Conservation (phyloP, 2,797 vertebrate species). For the Tiaroga cobitis region DNA sequence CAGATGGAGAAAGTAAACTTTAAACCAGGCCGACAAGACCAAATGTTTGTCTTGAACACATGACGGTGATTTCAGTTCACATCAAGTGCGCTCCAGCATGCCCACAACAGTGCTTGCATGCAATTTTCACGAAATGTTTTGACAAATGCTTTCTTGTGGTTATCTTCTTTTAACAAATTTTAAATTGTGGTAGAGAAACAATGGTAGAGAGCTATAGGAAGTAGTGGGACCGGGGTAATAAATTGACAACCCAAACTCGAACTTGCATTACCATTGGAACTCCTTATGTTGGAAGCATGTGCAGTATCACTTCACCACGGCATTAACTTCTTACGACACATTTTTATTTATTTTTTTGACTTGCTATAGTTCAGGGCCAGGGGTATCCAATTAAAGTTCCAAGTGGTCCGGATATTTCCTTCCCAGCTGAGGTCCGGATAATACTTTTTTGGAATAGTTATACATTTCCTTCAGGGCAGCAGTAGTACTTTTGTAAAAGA, state of each 20-base stretch:
- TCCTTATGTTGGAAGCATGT: neutral
- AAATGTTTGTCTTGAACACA: slow-evolving; percentile 72
- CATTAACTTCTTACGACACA: neutral
- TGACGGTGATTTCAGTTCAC: slow-evolving; percentile 70
- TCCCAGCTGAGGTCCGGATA: no score
- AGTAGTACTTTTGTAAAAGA: no score
- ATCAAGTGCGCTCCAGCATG: slow-evolving; percentile 68
- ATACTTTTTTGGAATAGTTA: neutral
- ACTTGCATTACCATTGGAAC: neutral
- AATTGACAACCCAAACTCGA: neutral
- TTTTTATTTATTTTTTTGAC: neutral
- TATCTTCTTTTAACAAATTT: neutral
- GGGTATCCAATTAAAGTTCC: no score
- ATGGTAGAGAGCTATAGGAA: neutral
- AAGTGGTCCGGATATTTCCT: no score
- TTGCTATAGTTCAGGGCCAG: no score
- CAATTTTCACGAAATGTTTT: slow-evolving; percentile 2
- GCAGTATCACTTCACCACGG: neutral
- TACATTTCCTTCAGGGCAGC: neutral
- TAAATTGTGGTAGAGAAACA: no score
- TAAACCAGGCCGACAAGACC: slow-evolving; percentile 72
- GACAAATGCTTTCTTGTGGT: neutral
- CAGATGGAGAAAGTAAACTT: slow-evolving; percentile 76
- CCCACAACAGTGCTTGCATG: slow-evolving; percentile 50
- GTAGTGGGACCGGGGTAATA: neutral